phyloP scores from a whole-genome alignment of 2,797 vertebrate genomes.

The Mus caroli region DNA sequence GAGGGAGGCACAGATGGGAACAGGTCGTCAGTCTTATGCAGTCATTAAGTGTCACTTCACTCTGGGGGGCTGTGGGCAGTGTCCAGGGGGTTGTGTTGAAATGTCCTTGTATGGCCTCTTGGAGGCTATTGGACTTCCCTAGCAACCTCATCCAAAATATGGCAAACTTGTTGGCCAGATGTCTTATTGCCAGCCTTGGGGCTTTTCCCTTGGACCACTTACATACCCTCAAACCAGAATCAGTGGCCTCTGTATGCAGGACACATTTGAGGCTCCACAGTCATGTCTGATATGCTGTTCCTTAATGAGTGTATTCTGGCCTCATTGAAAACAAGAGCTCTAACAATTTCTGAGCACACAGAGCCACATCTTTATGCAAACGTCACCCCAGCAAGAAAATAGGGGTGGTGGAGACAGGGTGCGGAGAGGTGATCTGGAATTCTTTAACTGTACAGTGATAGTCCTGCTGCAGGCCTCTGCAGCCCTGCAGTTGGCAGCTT shows the following conservation, averaged over 20 bases:
- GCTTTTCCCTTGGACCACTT: not conserved
- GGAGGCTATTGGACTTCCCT: not conserved
- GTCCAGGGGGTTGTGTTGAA: not conserved
- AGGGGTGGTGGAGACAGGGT: not conserved
- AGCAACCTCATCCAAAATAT: not conserved
- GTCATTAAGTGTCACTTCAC: not conserved
- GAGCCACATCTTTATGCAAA: conserved; percentile 28
- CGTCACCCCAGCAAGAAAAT: not conserved
- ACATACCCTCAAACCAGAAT: not conserved
- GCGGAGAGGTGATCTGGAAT: conserved; percentile 31
- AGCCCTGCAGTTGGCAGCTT: not conserved
- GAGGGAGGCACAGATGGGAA: not conserved
- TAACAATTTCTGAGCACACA: not conserved
- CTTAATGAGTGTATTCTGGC: conserved; percentile 23
- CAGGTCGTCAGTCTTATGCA: accelerated
- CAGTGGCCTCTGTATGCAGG: not conserved
- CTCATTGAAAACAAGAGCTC: not conserved
- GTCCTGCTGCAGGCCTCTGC: not conserved
- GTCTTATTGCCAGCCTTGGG: not conserved
- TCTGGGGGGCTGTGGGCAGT: not conserved
- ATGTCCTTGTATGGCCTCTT: not conserved
- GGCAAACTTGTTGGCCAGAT: not conserved
- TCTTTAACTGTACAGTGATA: not conserved
- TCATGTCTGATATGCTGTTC: not conserved
- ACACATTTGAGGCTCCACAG: not conserved